Percentiles rank a stretch among this genome's conserved stretches.
Evolutionary conservation across 1,140 invertebrate genomes (phyloP).

Genomic region (Solenopsis invicta): DNA sequence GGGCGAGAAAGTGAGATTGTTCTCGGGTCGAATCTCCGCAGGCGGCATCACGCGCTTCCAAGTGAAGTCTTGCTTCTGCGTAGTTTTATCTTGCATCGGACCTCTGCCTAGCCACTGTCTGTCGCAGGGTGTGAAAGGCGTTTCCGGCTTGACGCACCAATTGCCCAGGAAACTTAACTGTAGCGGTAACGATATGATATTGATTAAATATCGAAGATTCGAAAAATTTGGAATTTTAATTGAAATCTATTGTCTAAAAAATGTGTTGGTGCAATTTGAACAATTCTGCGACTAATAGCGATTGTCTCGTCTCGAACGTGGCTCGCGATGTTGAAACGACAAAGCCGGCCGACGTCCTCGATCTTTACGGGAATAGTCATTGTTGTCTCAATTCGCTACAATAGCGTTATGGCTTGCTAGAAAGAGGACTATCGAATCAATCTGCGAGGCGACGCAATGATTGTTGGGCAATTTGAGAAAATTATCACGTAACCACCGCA

Average conservation of each 20-base stretch:
- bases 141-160: slow-evolving; percentile 80
- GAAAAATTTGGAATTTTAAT: background rate
- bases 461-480: slow-evolving; percentile 40
- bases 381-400: slow-evolving; percentile 29
- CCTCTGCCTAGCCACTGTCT: slow-evolving; percentile 86
- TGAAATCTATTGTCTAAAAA: background rate
- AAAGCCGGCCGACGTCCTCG: background rate
- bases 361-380: slow-evolving; percentile 34
- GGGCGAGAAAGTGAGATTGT: slow-evolving; percentile 74
- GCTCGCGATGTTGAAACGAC: slow-evolving; percentile 22
- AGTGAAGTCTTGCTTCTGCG: slow-evolving; percentile 90
- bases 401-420: slow-evolving; percentile 18
- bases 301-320: background rate
- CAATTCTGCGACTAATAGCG: background rate
- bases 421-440: slow-evolving; percentile 32
- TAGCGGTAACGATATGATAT: background rate
- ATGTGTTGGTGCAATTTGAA: background rate
- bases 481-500: slow-evolving; percentile 30
- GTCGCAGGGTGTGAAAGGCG: slow-evolving; percentile 76
- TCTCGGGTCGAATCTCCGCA: slow-evolving; percentile 60
- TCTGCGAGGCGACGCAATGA: slow-evolving; percentile 26
- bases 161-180: slow-evolving; percentile 85
- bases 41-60: slow-evolving; percentile 77
- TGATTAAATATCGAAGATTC: background rate
- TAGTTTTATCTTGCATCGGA: slow-evolving; percentile 91